Percentiles rank a stretch among this genome's conserved stretches.
phyloP scores from a whole-genome alignment of 2,797 vertebrate species.

The Natrix natrix region DNA sequence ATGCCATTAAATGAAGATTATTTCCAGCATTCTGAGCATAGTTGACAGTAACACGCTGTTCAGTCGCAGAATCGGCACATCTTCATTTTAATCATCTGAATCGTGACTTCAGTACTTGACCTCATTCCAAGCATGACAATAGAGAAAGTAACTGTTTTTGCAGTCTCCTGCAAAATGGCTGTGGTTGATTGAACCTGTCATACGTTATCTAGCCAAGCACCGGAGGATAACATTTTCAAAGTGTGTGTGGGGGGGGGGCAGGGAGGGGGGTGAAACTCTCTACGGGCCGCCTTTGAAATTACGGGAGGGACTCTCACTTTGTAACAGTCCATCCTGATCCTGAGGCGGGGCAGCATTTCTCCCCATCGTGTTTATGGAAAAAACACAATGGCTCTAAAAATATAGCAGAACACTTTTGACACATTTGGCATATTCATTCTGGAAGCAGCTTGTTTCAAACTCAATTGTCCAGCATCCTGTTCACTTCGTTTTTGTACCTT shows the following conservation, averaged over 20 bases:
- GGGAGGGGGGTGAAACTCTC: not conserved
- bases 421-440: not conserved
- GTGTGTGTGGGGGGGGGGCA: accelerated
- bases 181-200: not conserved
- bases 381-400: not conserved
- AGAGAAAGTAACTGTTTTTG: not conserved
- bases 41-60: not conserved
- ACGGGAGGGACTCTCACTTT: not conserved
- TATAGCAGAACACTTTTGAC: not conserved
- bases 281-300: not conserved
- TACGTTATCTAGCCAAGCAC: not conserved
- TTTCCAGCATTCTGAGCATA: not conserved
- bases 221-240: not conserved
- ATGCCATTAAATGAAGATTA: not conserved
- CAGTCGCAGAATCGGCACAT: not conserved
- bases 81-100: not conserved
- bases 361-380: not conserved
- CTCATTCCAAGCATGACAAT: not conserved
- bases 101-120: not conserved
- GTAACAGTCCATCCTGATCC: not conserved
- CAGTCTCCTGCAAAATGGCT: not conserved
- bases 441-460: not conserved
- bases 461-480: not conserved
- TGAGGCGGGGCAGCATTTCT: not conserved
- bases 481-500: not conserved